These are phyloP conservation scores for Rhinolophus sinicus DNA, from an alignment of 2,113 vertebrate genomes.

Conservation along the genomic window DNA sequence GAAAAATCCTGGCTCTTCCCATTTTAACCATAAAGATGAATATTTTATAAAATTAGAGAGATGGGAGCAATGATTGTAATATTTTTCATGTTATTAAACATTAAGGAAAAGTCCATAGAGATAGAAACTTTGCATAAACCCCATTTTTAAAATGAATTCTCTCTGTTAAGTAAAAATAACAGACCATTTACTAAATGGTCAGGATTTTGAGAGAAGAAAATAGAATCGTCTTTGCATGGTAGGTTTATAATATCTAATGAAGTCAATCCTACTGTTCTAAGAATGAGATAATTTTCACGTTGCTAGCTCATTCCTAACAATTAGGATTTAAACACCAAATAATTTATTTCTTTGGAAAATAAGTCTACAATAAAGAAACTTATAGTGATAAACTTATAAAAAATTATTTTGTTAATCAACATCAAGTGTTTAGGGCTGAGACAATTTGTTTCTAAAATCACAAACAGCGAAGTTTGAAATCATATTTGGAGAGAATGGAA, in stretches of 20 bases:
- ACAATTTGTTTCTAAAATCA: not conserved
- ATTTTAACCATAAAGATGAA: not conserved
- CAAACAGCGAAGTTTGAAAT: not conserved
- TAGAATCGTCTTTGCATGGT: not conserved
- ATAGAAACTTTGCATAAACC: not conserved
- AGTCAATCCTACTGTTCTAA: not conserved
- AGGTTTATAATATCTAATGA: not conserved
- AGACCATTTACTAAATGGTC: not conserved
- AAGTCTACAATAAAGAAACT: not conserved
- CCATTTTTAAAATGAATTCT: not conserved
- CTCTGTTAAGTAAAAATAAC: conserved; percentile 19
- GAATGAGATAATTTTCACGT: not conserved
- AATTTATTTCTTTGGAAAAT: not conserved
- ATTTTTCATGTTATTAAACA: not conserved
- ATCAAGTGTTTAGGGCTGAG: not conserved
- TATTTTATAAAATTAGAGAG: conserved; percentile 12
- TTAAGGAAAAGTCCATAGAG: not conserved
- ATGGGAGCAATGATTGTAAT: not conserved
- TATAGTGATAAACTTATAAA: not conserved
- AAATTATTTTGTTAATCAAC: not conserved
- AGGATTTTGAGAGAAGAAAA: conserved; percentile 10
- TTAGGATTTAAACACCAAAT: not conserved
- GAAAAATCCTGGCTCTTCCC: not conserved
- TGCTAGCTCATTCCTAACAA: not conserved
- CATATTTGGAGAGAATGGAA: not conserved